Evolutionary conservation across 2,888 invertebrate genomes (phyloP).

Genomic region (Lasioglossum pauxillum): DNA sequence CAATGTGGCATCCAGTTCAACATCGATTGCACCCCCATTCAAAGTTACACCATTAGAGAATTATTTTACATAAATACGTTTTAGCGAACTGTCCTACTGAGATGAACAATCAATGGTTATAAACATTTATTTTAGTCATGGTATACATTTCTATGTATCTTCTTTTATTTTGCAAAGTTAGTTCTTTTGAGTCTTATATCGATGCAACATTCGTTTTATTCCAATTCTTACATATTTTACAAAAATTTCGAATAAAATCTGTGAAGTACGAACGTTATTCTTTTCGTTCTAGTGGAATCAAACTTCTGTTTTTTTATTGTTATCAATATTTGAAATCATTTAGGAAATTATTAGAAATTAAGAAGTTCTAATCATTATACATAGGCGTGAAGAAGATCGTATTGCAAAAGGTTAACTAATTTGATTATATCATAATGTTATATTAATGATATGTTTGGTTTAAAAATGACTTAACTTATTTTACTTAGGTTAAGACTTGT

Average conservation of each 20-base stretch:
- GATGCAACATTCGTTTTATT: too few species aligned
- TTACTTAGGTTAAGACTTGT: neutral
- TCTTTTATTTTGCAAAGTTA: too few species aligned
- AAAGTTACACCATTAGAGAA: neutral
- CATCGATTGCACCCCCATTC: too few species aligned
- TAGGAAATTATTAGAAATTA: neutral
- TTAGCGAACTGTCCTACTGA: neutral
- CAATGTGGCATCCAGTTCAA: neutral
- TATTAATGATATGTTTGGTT: neutral
- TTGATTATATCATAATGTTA: neutral
- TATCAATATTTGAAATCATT: too few species aligned
- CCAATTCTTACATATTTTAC: too few species aligned
- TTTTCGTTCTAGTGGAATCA: too few species aligned
- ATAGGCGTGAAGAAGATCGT: too few species aligned
- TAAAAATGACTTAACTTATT: neutral
- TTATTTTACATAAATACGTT: neutral
- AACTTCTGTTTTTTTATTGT: too few species aligned
- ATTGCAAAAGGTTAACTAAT: too few species aligned
- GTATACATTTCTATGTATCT: neutral
- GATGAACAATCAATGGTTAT: neutral
- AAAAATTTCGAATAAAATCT: too few species aligned
- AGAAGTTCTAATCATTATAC: neutral
- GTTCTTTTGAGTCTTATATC: too few species aligned
- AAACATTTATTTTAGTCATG: neutral
- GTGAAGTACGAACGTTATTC: too few species aligned